These are phyloP conservation scores for Pogonomyrmex barbatus DNA, from an alignment of 1,140 invertebrate genomes.

Conservation along the genomic window DNA sequence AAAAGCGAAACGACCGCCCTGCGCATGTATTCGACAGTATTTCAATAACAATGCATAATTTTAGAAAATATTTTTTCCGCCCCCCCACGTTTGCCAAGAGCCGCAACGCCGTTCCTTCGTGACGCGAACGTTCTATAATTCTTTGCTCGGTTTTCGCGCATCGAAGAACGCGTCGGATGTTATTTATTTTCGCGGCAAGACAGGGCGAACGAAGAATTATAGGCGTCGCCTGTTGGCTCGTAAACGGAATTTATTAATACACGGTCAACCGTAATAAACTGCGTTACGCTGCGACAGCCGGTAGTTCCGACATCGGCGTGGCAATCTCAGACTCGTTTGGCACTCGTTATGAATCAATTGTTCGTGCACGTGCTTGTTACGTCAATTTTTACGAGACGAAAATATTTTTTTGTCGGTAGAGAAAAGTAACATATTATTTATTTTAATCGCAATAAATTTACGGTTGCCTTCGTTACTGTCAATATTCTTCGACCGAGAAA, in stretches of 20 bases:
- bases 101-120: neutral
- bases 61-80: conserved; percentile 34
- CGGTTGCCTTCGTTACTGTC: conserved; percentile 36
- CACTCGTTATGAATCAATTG: conserved; percentile 58
- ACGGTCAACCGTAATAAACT: conserved; percentile 41
- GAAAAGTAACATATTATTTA: conserved; percentile 26
- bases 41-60: conserved; percentile 42
- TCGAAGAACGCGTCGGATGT: conserved; percentile 47
- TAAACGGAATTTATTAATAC: conserved; percentile 71
- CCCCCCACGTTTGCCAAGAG: too few relatives aligned
- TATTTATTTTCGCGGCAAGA: conserved; percentile 58
- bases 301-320: conserved; percentile 36
- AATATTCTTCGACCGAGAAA: conserved; percentile 22
- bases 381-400: conserved; percentile 35
- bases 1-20: conserved; percentile 1
- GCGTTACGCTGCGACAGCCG: conserved; percentile 14
- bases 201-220: conserved; percentile 69
- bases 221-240: conserved; percentile 7
- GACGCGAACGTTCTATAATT: conserved; percentile 59
- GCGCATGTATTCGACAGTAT: conserved; percentile 1
- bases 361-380: conserved; percentile 51
- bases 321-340: conserved; percentile 46
- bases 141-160: conserved; percentile 27
- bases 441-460: conserved; percentile 26
- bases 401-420: conserved; percentile 26